A percentile compares a stretch with the other conserved stretches of the same genome.
Conservation (phyloP, 64 coral and sea anemone species). For the Montipora cactus region DNA sequence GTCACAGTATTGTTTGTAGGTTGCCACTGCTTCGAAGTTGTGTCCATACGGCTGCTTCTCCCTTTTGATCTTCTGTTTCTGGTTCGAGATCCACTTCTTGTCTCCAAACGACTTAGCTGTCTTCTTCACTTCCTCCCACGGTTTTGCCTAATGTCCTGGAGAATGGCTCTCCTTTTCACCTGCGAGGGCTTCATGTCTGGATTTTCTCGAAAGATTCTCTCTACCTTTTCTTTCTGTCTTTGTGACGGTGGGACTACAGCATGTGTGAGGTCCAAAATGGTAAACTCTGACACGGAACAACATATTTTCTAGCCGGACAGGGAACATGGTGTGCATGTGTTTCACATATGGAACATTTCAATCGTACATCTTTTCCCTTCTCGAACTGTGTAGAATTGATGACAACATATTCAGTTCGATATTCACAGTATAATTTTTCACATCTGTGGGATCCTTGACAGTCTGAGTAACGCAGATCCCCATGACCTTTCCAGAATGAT, state of each 20-base stretch:
- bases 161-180: constrained; percentile 19
- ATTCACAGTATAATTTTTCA: constrained; percentile 23
- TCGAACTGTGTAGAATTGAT: constrained; percentile 50
- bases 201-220: constrained; percentile 24
- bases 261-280: constrained; percentile 35
- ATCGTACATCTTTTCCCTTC: constrained; percentile 1
- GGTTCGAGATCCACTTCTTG: constrained; percentile 51
- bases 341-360: too few species aligned
- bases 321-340: background rate
- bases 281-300: constrained; percentile 11
- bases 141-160: background rate
- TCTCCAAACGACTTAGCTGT: background rate
- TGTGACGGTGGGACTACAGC: background rate
- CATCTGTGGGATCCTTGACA: constrained; percentile 61
- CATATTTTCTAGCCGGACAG: constrained; percentile 8
- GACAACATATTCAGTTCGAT: constrained; percentile 16
- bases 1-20: constrained; percentile 72
- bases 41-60: constrained; percentile 2
- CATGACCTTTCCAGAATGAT: constrained; percentile 16
- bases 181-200: constrained; percentile 33
- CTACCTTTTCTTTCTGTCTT: constrained; percentile 21
- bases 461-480: constrained; percentile 43
- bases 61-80: constrained; percentile 22
- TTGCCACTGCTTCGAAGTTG: constrained; percentile 54
- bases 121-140: constrained; percentile 5